These are phyloP conservation scores for Colius striatus DNA, from an alignment of 2,113 vertebrate genomes.

Conservation along the genomic window DNA sequence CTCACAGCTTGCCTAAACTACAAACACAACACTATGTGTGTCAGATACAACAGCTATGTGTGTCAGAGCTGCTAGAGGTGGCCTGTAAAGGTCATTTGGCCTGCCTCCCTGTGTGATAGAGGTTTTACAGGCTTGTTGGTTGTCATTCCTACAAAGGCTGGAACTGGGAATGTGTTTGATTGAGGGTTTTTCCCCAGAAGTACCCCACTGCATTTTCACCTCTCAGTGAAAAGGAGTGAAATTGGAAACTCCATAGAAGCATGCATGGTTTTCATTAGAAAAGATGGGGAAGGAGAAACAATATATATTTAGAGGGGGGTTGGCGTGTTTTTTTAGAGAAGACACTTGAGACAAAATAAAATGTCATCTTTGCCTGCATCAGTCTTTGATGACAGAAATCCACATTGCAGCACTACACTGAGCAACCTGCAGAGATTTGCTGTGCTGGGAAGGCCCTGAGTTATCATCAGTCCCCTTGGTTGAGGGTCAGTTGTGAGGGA, in stretches of 20 bases:
- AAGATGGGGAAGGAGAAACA: neutral
- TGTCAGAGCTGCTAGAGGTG: neutral
- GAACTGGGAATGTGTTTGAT: neutral
- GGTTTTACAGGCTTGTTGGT: neutral
- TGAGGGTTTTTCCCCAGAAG: neutral
- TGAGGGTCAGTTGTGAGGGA: neutral
- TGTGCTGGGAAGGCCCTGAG: neutral
- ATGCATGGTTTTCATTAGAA: neutral
- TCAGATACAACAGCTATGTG: neutral
- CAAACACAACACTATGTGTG: neutral
- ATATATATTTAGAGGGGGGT: neutral
- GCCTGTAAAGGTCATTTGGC: neutral
- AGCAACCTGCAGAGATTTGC: neutral
- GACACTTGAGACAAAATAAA: neutral
- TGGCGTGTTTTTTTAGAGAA: neutral
- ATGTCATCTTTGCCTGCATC: neutral
- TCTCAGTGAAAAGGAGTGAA: neutral
- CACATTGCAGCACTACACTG: neutral
- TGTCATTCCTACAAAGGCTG: neutral
- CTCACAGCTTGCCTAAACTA: neutral
- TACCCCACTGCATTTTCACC: neutral
- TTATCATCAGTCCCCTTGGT: neutral
- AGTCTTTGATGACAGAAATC: neutral
- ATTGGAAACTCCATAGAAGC: neutral
- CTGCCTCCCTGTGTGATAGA: neutral